Evolutionary conservation across 2,113 vertebrate species (phyloP), one percentile per base, ranked within the genome.

Genomic region (Tenebrosternarchus preto): DNA sequence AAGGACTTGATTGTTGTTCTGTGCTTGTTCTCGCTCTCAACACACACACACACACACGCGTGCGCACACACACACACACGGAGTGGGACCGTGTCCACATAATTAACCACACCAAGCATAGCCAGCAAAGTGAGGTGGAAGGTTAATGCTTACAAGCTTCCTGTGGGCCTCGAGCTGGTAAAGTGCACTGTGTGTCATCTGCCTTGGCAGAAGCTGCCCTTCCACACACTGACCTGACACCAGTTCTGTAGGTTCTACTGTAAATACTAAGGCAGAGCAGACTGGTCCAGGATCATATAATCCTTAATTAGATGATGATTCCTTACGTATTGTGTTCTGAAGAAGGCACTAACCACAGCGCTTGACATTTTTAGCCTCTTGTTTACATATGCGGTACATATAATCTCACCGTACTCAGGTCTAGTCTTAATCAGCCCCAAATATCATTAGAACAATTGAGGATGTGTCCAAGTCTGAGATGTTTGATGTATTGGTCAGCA

Each of bases 141-240:
- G 83, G 85, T 86, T 84, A 85, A 85, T 83, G 80, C 82, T 83
- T 85, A 78, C 75, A 83, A 82, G 82, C 73, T 80, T 84, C 79
- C 78, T 77, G 77, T 77, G 55, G n/a, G 81, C 77, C 80, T 80
- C 68, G 59, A 80, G 78, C 77, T 73, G 80, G 53, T 71, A 71
- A 82, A 78, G 81, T 64, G 64, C 25, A 63, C 76, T 27, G 71
- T 71, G 71, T 82, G 80, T 73, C 69, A 72, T 76, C 66, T 60
- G 60, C 3, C 55, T 29, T 72, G 76, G 67, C 60, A 57, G 50
- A 78, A 36, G 46, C 2, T 12, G 43, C 15, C 69, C 55, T 73
- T 67, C 61, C 24, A 22, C 22, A 79, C 19, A 79, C 46, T 60
- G 80, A 81, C 17, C 31, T 43, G 19, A 73, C 33, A 25, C 53